phyloP scores from a whole-genome alignment of 2,888 invertebrate species.

The Euplagia quadripunctaria region DNA sequence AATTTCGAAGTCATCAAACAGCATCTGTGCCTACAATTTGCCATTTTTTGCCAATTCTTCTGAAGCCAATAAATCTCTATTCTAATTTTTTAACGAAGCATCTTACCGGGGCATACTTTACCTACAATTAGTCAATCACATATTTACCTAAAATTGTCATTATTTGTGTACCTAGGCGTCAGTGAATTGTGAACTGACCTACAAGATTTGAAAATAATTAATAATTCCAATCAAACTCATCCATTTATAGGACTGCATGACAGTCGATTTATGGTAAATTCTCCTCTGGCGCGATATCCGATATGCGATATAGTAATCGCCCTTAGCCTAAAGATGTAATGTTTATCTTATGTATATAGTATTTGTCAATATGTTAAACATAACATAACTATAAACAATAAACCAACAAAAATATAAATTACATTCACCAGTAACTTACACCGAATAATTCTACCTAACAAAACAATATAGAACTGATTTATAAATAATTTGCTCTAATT shows the following conservation, averaged over 20 bases:
- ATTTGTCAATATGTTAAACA: neutral
- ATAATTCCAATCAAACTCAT: too few relatives aligned
- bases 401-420: conserved; percentile 18
- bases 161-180: too few relatives aligned
- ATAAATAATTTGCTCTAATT: conserved; percentile 34
- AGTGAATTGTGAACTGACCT: too few relatives aligned
- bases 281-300: neutral
- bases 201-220: too few relatives aligned
- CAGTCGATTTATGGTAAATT: neutral
- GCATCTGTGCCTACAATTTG: too few relatives aligned
- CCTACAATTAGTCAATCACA: neutral
- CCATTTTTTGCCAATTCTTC: too few relatives aligned
- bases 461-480: conserved; percentile 16
- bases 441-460: conserved; percentile 22
- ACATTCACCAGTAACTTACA: conserved; percentile 12
- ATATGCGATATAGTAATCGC: neutral
- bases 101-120: too few relatives aligned
- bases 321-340: neutral
- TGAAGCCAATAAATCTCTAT: too few relatives aligned
- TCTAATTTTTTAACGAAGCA: too few relatives aligned
- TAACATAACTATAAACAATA: conserved; percentile 14
- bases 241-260: neutral
- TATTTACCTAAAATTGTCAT: neutral
- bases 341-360: neutral
- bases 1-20: too few relatives aligned